phyloP scores from a whole-genome alignment of 2,888 invertebrate genomes.

The Cetonia aurata region DNA sequence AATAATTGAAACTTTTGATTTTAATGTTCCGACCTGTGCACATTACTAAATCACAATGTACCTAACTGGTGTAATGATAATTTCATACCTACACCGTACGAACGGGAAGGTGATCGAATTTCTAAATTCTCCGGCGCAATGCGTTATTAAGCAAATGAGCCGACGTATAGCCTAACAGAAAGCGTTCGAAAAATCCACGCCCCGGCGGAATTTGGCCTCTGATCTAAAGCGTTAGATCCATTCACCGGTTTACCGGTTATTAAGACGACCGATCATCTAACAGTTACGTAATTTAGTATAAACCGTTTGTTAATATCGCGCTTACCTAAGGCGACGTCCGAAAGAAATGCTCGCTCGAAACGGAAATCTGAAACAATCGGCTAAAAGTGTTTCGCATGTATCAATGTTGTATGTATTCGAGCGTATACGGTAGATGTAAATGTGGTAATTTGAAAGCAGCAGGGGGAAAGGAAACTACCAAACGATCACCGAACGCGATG shows the following conservation, averaged over 20 bases:
- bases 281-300: conserved; percentile 26
- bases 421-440: no score
- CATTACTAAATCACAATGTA: no score
- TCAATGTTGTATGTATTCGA: conserved; percentile 16
- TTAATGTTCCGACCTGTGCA: no score
- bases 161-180: conserved; percentile 14
- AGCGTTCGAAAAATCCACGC: conserved; percentile 1
- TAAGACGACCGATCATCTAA: conserved; percentile 22
- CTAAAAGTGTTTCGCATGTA: conserved; percentile 5
- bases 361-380: conserved; percentile 18
- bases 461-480: background rate
- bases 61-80: no score
- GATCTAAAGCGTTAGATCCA: conserved; percentile 16
- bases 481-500: background rate
- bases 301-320: conserved; percentile 22
- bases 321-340: conserved; percentile 19
- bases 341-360: conserved; percentile 9
- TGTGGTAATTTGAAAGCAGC: background rate
- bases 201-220: conserved; percentile 19
- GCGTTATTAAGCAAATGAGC: conserved; percentile 17
- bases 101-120: background rate
- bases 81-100: no score
- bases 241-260: conserved; percentile 22
- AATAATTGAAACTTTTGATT: no score
- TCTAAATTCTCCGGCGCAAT: background rate